Evolutionary conservation across 2,888 invertebrate genomes (phyloP), one percentile per base, ranked within the genome.

Genomic region (Aporophyla lueneburgensis): DNA sequence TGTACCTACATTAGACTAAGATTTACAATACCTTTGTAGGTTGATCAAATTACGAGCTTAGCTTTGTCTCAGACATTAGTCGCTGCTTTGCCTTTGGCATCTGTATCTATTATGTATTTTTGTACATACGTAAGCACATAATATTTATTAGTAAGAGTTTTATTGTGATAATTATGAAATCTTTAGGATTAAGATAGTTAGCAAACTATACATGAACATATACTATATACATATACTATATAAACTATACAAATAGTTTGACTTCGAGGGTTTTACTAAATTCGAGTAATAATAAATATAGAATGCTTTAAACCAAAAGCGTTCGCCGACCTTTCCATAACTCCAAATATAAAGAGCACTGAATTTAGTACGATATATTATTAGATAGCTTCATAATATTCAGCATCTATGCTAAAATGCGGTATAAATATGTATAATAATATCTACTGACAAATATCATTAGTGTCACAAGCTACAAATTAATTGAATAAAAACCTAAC

Each of bases 1-100:
- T 51, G 54, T 72, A 70, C 46, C 33, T 71, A 69, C 21, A 54
- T 78, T 77, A 40, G 74, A 74, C 69, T 71, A 62, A 76, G 59
- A 71, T 74, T 71, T 71, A 75, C 71, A 73, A 56, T 58, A 62
- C 69, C 53, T 59, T 66, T 73, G 66, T 78, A 66, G 65, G 40
- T 78, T 83, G 73, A 73, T 61, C 66, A 71, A 84, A 84, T 80
- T 73, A 73, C 66, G 49, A 65, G 51, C 33, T 70, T 56, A 74
- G 61, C 75, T 76, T 75, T 72, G 74, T 81, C 71, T 62, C 24
- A 71, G 58, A 75, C 71, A 74, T 76, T 85, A 74, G 53, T 69
- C 49, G 33, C 61, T 49, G 51, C 27, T 40, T 72, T 51, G 58
- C 33, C 40, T 63, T 49, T 24, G 46, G 56, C 66, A 71, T 68